Evolutionary conservation across 2,888 invertebrate genomes (phyloP), one percentile per base, ranked within the genome.

Genomic region (Zeuzera pyrina): DNA sequence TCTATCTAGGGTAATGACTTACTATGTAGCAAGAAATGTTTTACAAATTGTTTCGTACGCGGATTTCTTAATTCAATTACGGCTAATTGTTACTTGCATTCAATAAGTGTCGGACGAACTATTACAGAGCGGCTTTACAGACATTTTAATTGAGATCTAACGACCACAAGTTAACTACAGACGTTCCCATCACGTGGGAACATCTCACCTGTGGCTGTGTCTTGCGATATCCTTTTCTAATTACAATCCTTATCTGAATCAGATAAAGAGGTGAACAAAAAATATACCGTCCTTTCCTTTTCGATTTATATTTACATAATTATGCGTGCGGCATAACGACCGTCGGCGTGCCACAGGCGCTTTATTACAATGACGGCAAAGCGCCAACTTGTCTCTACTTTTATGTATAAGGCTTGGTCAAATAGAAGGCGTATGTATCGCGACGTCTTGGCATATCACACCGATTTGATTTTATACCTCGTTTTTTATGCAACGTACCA

Each of bases 221-320:
- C 49, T 49, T 49, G 43, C 54, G 5, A 52, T 58, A 67, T 67
- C 60, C 64, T 62, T 57, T 57, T 66, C 73, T 77, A 79, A 79
- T 77, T 77, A 76, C 61, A 60, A 58, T 53, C 55, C 62, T 62
- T 77, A 78, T 78, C 77, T 72, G 49, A 49, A 77, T 79, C 76
- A 69, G 78, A 78, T 77, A 76, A 59, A 55, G 28, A 14, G 55
- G 43, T 45, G 38, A 45, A 66, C 65, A 76, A 71, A 63, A 67
- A 68, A 57, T 46, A n/a, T 55, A 52, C 52, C 57, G 63, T 62
- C 63, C 64, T 69, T 74, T 73, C 72, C 64, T 65, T 76, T 72
- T 70, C 69, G 64, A 69, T 70, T 58, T 60, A 57, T 61, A 79
- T 81, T 78, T 73, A 76, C 74, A 79, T 79, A 77, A 78, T 76